Conservation (phyloP, 2,888 invertebrate species). For the Drosophila antonietae region DNA sequence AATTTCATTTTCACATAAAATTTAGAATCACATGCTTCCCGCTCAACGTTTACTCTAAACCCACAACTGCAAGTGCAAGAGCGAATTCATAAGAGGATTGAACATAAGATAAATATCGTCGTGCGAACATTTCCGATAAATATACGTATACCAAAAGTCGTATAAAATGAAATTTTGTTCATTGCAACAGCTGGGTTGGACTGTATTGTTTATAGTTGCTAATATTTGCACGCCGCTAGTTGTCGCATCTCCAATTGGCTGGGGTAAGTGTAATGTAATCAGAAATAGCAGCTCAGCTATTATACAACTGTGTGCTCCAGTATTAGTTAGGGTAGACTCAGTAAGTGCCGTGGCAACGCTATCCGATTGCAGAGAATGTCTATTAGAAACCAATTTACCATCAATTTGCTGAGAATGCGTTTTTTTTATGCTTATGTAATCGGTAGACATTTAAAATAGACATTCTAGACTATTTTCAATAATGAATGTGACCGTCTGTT, state of each 20-base stretch:
- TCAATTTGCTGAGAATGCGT: slow-evolving; percentile 35
- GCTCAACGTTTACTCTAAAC: slow-evolving; percentile 22
- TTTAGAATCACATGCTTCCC: slow-evolving; percentile 34
- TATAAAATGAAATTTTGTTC: slow-evolving; percentile 41
- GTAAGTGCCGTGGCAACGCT: slow-evolving; percentile 30
- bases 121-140: slow-evolving; percentile 8
- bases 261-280: slow-evolving; percentile 55
- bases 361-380: neutral
- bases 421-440: slow-evolving; percentile 27
- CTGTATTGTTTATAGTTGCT: slow-evolving; percentile 21
- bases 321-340: slow-evolving; percentile 20
- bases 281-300: slow-evolving; percentile 5
- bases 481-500: slow-evolving; percentile 26
- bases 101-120: slow-evolving; percentile 1
- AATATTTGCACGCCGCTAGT: slow-evolving; percentile 15
- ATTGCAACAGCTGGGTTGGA: slow-evolving; percentile 23
- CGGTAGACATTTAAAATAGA: slow-evolving; percentile 43
- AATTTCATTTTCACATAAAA: slow-evolving; percentile 45
- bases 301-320: slow-evolving; percentile 40
- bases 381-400: slow-evolving; percentile 45
- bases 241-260: slow-evolving; percentile 54
- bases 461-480: slow-evolving; percentile 16
- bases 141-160: neutral
- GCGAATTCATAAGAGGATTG: neutral
- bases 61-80: slow-evolving; percentile 15